Percentiles rank a stretch among this genome's conserved stretches.
Conservation (phyloP, 2,113 vertebrate genomes). For the Glareola pratincola region DNA sequence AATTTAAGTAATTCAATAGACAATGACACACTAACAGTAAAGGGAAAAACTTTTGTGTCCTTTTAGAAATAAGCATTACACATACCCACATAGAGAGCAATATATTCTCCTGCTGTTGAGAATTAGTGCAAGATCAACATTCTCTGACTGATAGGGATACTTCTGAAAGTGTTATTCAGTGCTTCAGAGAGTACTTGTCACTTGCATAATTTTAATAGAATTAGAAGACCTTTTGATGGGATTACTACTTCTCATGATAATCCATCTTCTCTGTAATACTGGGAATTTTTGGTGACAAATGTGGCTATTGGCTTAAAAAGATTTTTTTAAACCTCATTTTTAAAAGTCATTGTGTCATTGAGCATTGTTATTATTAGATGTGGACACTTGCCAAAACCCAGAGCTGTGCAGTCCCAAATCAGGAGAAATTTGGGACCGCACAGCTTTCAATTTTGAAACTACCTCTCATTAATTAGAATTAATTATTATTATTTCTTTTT, state of each 20-base stretch:
- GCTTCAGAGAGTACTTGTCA: constrained; percentile 16
- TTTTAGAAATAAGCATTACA: not conserved
- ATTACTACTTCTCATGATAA: constrained; percentile 46
- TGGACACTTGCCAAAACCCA: not conserved
- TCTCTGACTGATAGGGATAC: not conserved
- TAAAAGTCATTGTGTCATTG: constrained; percentile 35
- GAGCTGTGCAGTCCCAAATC: not conserved
- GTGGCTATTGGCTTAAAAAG: not conserved
- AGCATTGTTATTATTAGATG: constrained; percentile 20
- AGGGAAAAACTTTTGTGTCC: not conserved
- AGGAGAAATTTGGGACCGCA: not conserved
- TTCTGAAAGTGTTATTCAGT: constrained; percentile 2
- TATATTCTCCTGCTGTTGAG: not conserved
- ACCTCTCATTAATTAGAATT: not conserved
- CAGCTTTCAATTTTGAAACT: not conserved
- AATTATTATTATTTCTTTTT: not conserved
- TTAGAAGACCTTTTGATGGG: constrained; percentile 54
- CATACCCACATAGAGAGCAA: not conserved
- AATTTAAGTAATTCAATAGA: not conserved
- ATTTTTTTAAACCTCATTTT: constrained; percentile 17
- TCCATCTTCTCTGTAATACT: constrained; percentile 41
- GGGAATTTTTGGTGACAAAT: constrained; percentile 19
- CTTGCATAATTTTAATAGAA: constrained; percentile 57
- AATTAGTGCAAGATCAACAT: not conserved
- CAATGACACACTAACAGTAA: not conserved